Evolutionary conservation across 2,113 vertebrate genomes (phyloP).

Genomic region (Marmota flaviventris): DNA sequence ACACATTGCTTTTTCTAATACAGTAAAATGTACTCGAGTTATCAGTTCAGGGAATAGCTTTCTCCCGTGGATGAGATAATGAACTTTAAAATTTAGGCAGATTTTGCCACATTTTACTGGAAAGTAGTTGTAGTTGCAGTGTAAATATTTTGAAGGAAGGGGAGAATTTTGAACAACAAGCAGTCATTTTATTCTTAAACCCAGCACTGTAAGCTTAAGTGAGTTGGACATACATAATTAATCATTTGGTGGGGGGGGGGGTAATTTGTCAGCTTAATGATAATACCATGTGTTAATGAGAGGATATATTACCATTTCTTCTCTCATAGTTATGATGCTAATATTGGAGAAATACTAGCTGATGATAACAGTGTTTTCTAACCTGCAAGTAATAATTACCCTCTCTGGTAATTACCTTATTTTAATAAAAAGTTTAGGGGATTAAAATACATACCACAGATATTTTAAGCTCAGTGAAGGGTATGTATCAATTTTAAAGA

Average conservation of each 20-base stretch:
- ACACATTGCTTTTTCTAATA: constrained; percentile 17
- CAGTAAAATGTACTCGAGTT: not conserved
- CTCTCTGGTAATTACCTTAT: not conserved
- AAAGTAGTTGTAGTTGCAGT: not conserved
- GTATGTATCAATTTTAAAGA: not conserved
- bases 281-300: not conserved
- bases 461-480: not conserved
- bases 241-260: not conserved
- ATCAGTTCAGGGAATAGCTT: not conserved
- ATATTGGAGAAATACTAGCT: constrained; percentile 26
- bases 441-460: not conserved
- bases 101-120: not conserved
- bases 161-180: not conserved
- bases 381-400: not conserved
- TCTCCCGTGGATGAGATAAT: not conserved
- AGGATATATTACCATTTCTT: not conserved
- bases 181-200: not conserved
- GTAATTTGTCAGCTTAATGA: constrained; percentile 4
- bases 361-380: not conserved
- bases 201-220: not conserved
- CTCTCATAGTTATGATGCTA: not conserved
- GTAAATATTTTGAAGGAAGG: constrained; percentile 17
- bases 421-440: constrained; percentile 6
- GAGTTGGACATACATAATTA: not conserved
- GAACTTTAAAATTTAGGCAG: not conserved